Conservation (phyloP, 1,140 invertebrate species). For the Chlorops oryzae region DNA sequence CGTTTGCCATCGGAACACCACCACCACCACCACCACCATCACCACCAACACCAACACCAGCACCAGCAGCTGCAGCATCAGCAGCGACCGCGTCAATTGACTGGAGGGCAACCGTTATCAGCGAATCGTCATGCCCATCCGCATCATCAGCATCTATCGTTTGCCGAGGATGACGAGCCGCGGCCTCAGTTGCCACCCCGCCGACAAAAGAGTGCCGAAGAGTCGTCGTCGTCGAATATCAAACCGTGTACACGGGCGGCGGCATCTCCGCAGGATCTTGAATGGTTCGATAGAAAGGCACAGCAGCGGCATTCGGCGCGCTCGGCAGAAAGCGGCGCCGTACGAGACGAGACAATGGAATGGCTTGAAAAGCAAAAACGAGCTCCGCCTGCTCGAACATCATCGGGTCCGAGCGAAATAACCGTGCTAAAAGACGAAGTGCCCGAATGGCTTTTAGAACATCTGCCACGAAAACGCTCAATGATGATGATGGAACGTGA, state of each 20-base stretch:
- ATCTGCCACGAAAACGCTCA: conserved; percentile 34
- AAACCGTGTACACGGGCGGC: conserved; percentile 16
- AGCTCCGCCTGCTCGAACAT: conserved; percentile 31
- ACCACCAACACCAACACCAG: conserved; percentile 1
- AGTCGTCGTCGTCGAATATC: conserved; percentile 36
- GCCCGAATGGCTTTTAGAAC: conserved; percentile 42
- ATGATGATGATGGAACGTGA: conserved; percentile 4
- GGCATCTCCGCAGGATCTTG: conserved; percentile 26
- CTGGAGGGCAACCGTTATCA: background rate
- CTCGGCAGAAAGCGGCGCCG: conserved; percentile 40
- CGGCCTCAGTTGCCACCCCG: conserved; percentile 38
- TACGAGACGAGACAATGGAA: conserved; percentile 42
- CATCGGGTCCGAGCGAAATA: conserved; percentile 43
- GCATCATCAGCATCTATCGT: conserved; percentile 25
- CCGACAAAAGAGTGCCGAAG: conserved; percentile 40
- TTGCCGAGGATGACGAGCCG: conserved; percentile 18
- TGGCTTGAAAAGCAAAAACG: conserved; percentile 38
- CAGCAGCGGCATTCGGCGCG: conserved; percentile 43
- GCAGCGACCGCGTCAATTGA: background rate
- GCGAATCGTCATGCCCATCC: background rate
- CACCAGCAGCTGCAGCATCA: background rate
- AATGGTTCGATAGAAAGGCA: conserved; percentile 45
- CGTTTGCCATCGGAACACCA: conserved; percentile 19
- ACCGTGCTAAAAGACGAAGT: conserved; percentile 43
- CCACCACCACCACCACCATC: conserved; percentile 10